Evolutionary conservation across 2,113 vertebrate genomes (phyloP).

Genomic region (Regulus satrapa): DNA sequence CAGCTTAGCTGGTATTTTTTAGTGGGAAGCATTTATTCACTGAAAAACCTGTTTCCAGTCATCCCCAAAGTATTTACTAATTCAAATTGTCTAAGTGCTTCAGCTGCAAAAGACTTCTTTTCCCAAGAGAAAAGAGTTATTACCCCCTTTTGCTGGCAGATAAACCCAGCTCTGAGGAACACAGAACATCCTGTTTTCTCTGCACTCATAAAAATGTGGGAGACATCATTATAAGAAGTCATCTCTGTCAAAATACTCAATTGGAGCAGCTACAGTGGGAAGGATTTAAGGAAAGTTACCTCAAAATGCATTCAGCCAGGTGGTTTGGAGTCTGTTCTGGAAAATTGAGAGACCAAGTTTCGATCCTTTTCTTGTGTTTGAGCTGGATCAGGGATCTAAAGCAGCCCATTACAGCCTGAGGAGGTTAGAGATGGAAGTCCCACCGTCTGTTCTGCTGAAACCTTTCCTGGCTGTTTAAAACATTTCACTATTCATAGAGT

Average conservation of each 20-base stretch:
- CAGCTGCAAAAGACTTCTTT: not conserved
- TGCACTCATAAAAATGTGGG: not conserved
- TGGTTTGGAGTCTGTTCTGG: not conserved
- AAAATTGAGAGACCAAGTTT: not conserved
- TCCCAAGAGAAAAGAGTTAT: not conserved
- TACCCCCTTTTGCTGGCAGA: not conserved
- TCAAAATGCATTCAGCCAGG: not conserved
- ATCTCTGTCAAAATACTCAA: not conserved
- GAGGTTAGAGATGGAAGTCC: not conserved
- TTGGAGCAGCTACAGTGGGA: not conserved
- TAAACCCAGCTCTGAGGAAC: not conserved
- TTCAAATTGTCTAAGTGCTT: not conserved
- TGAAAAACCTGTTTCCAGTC: not conserved
- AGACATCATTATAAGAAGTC: not conserved
- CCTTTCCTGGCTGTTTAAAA: not conserved
- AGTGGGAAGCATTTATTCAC: not conserved
- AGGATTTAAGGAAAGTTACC: not conserved
- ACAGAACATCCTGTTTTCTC: not conserved
- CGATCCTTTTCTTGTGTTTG: not conserved
- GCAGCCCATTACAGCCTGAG: not conserved
- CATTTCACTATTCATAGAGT: not conserved
- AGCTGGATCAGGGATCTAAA: not conserved
- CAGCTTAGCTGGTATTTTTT: not conserved
- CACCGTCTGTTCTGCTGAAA: not conserved
- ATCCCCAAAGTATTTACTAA: not conserved